phyloP scores from a whole-genome alignment of 64 coral and sea anemone genomes.

The Anthopleura sola region DNA sequence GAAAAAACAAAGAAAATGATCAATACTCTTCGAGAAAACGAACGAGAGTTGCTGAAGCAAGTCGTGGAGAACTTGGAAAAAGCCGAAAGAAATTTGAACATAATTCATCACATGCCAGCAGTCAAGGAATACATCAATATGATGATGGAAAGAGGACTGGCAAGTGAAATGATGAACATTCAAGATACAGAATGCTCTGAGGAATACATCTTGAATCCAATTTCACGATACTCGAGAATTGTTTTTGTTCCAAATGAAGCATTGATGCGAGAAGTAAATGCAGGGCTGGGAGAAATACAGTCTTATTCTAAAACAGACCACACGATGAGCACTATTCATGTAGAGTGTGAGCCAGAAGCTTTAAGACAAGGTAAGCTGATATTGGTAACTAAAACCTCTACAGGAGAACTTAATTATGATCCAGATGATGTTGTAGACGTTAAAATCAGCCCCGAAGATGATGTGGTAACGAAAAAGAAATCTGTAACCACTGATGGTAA shows the following conservation, averaged over 20 bases:
- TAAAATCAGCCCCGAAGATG: constrained; percentile 12
- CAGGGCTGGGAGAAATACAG: neutral
- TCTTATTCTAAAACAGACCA: neutral
- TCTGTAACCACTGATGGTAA: neutral
- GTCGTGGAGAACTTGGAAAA: neutral
- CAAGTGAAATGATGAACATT: neutral
- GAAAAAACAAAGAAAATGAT: neutral
- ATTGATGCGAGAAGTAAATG: neutral
- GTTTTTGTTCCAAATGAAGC: neutral
- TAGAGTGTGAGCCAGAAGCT: neutral
- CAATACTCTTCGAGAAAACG: neutral
- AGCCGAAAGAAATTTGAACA: neutral
- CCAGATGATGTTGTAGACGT: neutral
- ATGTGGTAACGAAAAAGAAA: neutral
- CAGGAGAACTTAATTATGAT: neutral
- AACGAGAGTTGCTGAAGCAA: neutral
- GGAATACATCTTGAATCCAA: neutral
- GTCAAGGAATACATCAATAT: constrained; percentile 11
- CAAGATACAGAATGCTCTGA: neutral
- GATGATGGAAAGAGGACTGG: constrained; percentile 1
- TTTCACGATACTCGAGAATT: neutral
- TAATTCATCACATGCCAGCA: neutral
- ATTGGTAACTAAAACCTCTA: neutral
- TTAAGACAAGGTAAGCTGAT: neutral
- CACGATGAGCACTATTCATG: neutral